Conservation (phyloP, 2,888 invertebrate genomes). For the Lithophane ornitopus region DNA sequence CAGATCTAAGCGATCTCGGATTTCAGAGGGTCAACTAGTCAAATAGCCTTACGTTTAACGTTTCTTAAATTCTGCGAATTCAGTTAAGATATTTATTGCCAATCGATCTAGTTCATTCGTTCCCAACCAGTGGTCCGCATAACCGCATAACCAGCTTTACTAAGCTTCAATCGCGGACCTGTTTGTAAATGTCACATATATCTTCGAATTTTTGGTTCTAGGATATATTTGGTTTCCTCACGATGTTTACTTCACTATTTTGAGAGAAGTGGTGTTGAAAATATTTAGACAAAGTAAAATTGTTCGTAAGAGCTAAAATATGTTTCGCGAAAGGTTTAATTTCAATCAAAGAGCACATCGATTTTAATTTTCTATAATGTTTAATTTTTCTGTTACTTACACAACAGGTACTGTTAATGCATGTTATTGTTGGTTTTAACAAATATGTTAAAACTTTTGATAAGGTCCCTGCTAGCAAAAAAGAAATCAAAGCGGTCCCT, state of each 20-base stretch:
- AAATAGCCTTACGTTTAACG: slow-evolving; percentile 2
- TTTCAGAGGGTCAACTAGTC: slow-evolving; percentile 11
- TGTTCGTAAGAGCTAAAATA: background rate
- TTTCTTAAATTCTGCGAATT: slow-evolving; percentile 2
- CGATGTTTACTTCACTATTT: too few species aligned
- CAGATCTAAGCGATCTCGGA: slow-evolving; percentile 17
- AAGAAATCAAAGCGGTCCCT: background rate
- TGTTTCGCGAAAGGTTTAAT: background rate
- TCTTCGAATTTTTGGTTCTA: too few species aligned
- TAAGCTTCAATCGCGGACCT: too few species aligned
- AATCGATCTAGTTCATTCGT: background rate
- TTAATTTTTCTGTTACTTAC: too few species aligned
- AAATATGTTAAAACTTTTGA: background rate
- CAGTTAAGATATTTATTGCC: background rate
- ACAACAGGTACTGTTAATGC: background rate
- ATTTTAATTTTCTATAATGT: background rate
- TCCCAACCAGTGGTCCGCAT: background rate
- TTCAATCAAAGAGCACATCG: background rate
- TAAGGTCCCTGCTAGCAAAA: too few species aligned
- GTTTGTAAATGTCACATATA: too few species aligned
- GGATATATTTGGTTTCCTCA: too few species aligned
- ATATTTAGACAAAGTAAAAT: too few species aligned
- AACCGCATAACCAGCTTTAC: too few species aligned
- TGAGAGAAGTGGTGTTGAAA: too few species aligned
- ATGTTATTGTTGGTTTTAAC: background rate